phyloP scores from a whole-genome alignment of 2,888 invertebrate species.

The Apotomis betuletana region DNA sequence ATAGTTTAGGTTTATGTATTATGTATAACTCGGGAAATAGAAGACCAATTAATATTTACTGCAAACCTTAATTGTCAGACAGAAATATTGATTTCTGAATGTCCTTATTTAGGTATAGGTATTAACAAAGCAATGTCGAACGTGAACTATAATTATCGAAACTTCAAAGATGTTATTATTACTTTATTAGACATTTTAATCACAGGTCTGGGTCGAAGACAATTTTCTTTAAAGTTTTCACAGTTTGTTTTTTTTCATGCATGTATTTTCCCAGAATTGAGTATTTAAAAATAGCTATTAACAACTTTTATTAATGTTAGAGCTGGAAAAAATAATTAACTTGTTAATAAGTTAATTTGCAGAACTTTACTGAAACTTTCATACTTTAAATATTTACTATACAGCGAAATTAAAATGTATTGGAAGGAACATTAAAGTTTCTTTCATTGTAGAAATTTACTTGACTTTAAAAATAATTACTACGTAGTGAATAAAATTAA shows the following conservation, averaged over 20 bases:
- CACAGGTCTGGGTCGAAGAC: neutral
- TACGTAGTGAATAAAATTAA: too few relatives aligned
- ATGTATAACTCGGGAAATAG: too few relatives aligned
- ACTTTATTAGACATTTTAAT: constrained; percentile 14
- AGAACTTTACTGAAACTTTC: too few relatives aligned
- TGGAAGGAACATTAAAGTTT: too few relatives aligned
- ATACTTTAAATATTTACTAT: too few relatives aligned
- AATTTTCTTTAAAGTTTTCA: neutral
- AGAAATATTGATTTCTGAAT: neutral
- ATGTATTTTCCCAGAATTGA: constrained; percentile 5
- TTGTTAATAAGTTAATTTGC: too few relatives aligned
- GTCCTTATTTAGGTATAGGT: neutral
- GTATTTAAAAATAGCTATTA: constrained; percentile 1
- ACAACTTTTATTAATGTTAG: neutral
- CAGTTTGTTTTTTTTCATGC: neutral
- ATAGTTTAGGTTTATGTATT: too few relatives aligned
- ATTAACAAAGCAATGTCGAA: neutral
- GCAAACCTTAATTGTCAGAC: neutral
- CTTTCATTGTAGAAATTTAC: too few relatives aligned
- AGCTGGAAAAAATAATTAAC: neutral
- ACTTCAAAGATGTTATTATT: constrained; percentile 19
- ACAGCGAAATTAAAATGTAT: too few relatives aligned
- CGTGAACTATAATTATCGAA: constrained; percentile 28
- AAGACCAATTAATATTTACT: too few relatives aligned
- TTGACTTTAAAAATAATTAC: too few relatives aligned